Base-by-base conservation (phyloP, 2,888 invertebrate genomes). In the Gonocerus acuteangulatus region DNA sequence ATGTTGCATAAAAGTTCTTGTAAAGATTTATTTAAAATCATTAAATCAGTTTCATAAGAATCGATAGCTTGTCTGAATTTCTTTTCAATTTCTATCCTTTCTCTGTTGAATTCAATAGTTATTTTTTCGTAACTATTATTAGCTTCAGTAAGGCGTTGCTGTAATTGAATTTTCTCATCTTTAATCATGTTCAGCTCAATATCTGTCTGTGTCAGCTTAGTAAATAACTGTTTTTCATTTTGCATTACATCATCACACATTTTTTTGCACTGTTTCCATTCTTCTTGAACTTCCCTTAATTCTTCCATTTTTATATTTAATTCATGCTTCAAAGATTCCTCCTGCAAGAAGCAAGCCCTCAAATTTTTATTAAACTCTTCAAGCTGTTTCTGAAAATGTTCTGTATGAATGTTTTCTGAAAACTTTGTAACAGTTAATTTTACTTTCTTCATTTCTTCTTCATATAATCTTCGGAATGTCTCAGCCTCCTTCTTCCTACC, bases 401-500 rank as follows among this genome's bases (percentile, higher is more conserved):
- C 16, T 18, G 47, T 27, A 4, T 19, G 23, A n/a, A 21, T 16
- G 9, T 16, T 22, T 15, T 34, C 39, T 45, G 32, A 15, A 18
- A 56, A 21, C 22, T 61, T 36, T n/a, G 15, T 22, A n/a, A 61
- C 27, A 34, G 18, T 42, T 19, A 44, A 45, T 22, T 61, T 61
- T 19, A 61, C 13, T 36, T 61, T 44, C 16, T 47, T 54, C 9
- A 56, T 22, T 48, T 61, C 47, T 48, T 52, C 54, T 45, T 54
- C 47, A 45, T 61, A 54, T 19, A 36, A 32, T 56, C 32, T 61
- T 32, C 21, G 19, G 9, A n/a, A 36, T 7, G 54, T 45, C 44
- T 64, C 51, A 16, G 54, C 42, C 34, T 62, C 64, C 19, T 48
- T 27, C 6, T 60, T 52, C 44, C 60, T 59, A 11, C 21, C 42